A percentile compares a stretch with the other conserved stretches of the same genome.
Evolutionary conservation across 2,797 vertebrate species (phyloP).

Genomic region (Pangasius krempfi): DNA sequence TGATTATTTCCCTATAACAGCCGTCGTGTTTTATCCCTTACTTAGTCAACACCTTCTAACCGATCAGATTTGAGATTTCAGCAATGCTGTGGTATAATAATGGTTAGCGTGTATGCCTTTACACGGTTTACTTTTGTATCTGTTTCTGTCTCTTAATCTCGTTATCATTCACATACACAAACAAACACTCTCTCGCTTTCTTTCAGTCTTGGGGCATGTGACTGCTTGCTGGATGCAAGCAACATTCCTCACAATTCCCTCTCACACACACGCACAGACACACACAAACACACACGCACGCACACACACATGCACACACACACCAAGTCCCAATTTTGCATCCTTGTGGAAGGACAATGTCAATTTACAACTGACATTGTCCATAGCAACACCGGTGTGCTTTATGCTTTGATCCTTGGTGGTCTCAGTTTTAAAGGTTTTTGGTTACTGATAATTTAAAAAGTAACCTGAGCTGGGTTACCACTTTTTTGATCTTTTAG

Average conservation of each 20-base stretch:
- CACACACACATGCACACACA: constrained; percentile 12
- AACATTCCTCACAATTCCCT: constrained; percentile 42
- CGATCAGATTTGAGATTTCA: not conserved
- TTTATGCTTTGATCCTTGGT: constrained; percentile 10
- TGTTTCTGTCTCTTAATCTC: not conserved
- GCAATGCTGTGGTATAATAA: not conserved
- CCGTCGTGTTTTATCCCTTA: not conserved
- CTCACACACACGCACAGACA: not conserved
- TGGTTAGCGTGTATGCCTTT: not conserved
- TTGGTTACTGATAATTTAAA: not conserved
- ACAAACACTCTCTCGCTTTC: constrained; percentile 4
- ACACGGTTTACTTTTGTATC: not conserved
- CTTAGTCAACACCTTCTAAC: not conserved
- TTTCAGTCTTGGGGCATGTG: constrained; percentile 22
- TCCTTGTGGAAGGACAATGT: constrained; percentile 15
- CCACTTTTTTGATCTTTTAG: constrained; percentile 7
- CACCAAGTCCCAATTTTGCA: constrained; percentile 26
- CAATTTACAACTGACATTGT: not conserved
- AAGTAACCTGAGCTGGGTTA: not conserved
- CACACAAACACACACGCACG: not conserved
- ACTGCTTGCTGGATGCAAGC: constrained; percentile 23
- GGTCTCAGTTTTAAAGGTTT: not conserved
- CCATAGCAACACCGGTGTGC: not conserved
- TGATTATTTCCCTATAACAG: not conserved
- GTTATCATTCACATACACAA: not conserved